Percentiles rank a stretch among this genome's conserved stretches.
Evolutionary conservation across 2,888 invertebrate species (phyloP).

Genomic region (Melanargia galathea): DNA sequence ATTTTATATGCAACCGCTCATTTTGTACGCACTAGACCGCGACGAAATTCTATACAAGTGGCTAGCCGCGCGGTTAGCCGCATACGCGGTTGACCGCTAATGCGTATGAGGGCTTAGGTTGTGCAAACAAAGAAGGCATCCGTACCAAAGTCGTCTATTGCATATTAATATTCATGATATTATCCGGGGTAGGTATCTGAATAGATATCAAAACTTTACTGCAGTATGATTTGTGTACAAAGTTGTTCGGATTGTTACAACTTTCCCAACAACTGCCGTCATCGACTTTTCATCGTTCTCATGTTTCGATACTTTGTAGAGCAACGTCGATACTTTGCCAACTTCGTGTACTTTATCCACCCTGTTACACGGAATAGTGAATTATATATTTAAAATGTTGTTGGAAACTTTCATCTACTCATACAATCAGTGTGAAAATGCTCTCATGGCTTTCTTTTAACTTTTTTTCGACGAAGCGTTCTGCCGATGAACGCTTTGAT

Average conservation of each 20-base stretch:
- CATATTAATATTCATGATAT: conserved; percentile 8
- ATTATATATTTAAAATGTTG: neutral
- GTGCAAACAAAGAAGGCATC: neutral
- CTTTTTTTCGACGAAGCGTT: too few relatives aligned
- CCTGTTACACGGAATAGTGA: neutral
- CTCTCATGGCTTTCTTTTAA: too few relatives aligned
- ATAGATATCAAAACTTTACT: conserved; percentile 12
- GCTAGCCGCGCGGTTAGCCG: too few relatives aligned
- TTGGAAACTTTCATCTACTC: neutral
- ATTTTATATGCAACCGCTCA: too few relatives aligned
- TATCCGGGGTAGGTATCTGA: neutral
- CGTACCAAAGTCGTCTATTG: neutral
- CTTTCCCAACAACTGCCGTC: conserved; percentile 12
- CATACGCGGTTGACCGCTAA: too few relatives aligned
- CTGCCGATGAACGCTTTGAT: too few relatives aligned
- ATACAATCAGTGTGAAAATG: too few relatives aligned
- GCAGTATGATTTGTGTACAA: conserved; percentile 16
- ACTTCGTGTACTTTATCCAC: neutral
- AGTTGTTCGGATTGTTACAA: conserved; percentile 13
- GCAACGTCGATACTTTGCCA: conserved; percentile 6
- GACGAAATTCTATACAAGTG: too few relatives aligned
- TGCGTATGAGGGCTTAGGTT: too few relatives aligned
- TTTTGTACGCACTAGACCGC: too few relatives aligned
- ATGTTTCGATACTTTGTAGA: conserved; percentile 17
- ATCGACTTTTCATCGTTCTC: conserved; percentile 16